Evolutionary conservation across 2,888 invertebrate genomes (phyloP).

Genomic region (Blera fallax): DNA sequence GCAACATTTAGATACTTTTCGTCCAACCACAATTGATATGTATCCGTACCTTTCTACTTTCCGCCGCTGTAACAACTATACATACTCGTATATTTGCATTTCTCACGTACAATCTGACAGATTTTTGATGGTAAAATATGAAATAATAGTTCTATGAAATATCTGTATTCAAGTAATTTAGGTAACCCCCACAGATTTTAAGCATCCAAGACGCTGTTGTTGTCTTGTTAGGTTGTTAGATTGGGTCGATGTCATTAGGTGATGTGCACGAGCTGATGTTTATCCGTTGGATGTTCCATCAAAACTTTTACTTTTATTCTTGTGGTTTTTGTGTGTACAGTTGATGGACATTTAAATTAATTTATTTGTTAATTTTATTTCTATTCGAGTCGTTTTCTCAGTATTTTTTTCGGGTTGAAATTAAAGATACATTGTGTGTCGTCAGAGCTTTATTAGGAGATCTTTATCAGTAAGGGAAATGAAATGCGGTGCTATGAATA

Average conservation of each 20-base stretch:
- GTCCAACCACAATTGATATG: background rate
- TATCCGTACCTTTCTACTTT: background rate
- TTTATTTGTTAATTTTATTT: slow-evolving; percentile 24
- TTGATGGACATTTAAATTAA: slow-evolving; percentile 44
- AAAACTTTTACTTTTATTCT: slow-evolving; percentile 40
- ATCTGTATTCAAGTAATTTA: background rate
- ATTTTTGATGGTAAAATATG: slow-evolving; percentile 11
- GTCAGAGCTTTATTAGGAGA: slow-evolving; percentile 1
- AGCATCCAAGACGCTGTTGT: background rate
- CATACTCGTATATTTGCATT: slow-evolving; percentile 41
- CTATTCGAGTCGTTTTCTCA: background rate
- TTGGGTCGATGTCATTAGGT: background rate
- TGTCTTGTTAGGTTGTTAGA: background rate
- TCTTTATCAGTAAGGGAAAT: background rate
- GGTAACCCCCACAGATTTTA: background rate
- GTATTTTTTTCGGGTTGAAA: background rate
- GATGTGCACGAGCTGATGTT: slow-evolving; percentile 3
- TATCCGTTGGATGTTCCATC: slow-evolving; percentile 4
- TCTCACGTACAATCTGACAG: slow-evolving; percentile 5
- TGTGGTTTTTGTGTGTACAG: background rate
- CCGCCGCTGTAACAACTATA: background rate
- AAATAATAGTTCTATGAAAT: slow-evolving; percentile 6
- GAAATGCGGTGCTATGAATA: background rate
- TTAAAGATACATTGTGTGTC: slow-evolving; percentile 13
- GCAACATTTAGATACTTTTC: background rate